Conservation (phyloP, 2,888 invertebrate genomes). For the Drosophila limbata region DNA sequence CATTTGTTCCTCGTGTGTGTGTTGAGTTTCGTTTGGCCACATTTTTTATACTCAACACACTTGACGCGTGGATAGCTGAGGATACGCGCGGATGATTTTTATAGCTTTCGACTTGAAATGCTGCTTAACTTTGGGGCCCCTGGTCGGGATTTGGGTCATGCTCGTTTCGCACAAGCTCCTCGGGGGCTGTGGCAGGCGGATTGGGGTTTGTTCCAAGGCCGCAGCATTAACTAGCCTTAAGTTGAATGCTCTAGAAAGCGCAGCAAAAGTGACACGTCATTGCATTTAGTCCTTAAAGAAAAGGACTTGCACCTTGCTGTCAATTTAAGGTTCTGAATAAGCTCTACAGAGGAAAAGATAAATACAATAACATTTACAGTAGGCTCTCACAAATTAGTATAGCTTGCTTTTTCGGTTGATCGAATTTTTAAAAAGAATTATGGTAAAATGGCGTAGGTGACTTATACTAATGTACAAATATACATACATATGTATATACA, state of each 20-base stretch:
- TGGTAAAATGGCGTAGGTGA: too few relatives aligned
- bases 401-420: background rate
- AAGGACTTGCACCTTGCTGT: background rate
- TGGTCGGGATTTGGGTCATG: slow-evolving; percentile 56
- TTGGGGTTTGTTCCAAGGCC: slow-evolving; percentile 36
- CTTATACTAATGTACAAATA: too few relatives aligned
- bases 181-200: background rate
- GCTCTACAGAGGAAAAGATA: background rate
- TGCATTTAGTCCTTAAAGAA: slow-evolving; percentile 10
- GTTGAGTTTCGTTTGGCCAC: slow-evolving; percentile 38
- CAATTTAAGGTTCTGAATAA: background rate
- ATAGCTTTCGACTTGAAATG: slow-evolving; percentile 37
- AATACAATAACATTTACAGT: background rate
- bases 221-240: slow-evolving; percentile 19
- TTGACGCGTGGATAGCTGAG: slow-evolving; percentile 21
- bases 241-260: slow-evolving; percentile 40
- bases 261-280: slow-evolving; percentile 10
- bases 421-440: background rate
- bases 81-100: slow-evolving; percentile 35
- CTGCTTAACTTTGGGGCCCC: slow-evolving; percentile 34
- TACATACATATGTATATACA: too few relatives aligned
- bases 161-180: slow-evolving; percentile 12
- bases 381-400: background rate
- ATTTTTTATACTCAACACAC: slow-evolving; percentile 34
- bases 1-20: slow-evolving; percentile 30